Percentiles rank a stretch among this genome's conserved stretches.
Evolutionary conservation across 2,888 invertebrate species (phyloP).

Genomic region (Oasisia sp.): DNA sequence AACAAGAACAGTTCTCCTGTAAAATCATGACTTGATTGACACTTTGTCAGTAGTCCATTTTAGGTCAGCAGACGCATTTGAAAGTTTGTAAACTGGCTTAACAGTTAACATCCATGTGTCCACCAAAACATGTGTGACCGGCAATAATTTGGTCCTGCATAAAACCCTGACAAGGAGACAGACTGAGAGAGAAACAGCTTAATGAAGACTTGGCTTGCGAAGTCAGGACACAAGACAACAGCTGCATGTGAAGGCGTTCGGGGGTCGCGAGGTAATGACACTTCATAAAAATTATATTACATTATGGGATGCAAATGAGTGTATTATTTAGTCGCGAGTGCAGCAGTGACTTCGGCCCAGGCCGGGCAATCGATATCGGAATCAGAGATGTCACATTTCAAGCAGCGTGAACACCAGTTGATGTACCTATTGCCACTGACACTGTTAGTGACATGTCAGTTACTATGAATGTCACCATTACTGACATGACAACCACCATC

Average conservation of each 20-base stretch:
- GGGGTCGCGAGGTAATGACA: neutral
- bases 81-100: no score
- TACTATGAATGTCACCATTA: neutral
- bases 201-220: neutral
- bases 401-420: neutral
- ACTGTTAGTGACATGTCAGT: neutral
- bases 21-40: neutral
- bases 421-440: neutral
- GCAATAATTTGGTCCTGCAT: no score
- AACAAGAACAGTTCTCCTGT: neutral
- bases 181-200: neutral
- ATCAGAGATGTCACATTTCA: neutral
- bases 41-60: neutral
- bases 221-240: neutral
- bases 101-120: no score
- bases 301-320: slow-evolving; percentile 13
- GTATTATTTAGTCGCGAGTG: neutral
- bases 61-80: no score
- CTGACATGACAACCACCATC: no score
- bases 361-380: neutral
- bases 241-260: neutral
- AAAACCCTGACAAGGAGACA: neutral
- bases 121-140: no score
- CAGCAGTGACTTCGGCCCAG: neutral
- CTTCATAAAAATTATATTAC: neutral